Conservation (phyloP, 1,140 invertebrate genomes). For the Gryon sp. region DNA sequence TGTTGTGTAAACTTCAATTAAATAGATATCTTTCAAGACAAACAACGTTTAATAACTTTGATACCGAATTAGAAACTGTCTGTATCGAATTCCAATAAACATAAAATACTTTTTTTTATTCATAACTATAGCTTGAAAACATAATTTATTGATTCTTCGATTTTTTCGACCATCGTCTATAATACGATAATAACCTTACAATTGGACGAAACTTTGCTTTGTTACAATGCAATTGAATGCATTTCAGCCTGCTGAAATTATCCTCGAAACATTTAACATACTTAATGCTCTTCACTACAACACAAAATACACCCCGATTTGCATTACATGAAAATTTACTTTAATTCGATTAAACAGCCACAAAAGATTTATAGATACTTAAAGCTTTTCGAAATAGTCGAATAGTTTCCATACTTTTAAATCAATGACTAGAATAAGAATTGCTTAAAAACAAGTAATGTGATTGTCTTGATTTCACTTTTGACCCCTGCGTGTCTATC, state of each 20-base stretch:
- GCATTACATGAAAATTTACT: slow-evolving; percentile 27
- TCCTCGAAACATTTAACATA: slow-evolving; percentile 28
- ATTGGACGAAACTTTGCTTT: slow-evolving; percentile 43
- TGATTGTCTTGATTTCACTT: slow-evolving; percentile 2
- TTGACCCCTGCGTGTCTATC: background rate
- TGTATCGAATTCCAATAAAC: slow-evolving; percentile 12
- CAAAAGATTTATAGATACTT: background rate
- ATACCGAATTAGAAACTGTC: too few relatives aligned
- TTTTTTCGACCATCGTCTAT: slow-evolving; percentile 8
- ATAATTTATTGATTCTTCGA: slow-evolving; percentile 24
- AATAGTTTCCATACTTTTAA: background rate
- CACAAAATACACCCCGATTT: slow-evolving; percentile 8
- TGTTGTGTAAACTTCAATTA: too few relatives aligned
- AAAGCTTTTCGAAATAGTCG: background rate
- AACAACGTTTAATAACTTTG: too few relatives aligned
- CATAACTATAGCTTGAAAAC: slow-evolving; percentile 1
- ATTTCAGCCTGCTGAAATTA: slow-evolving; percentile 20
- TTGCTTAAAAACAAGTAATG: background rate
- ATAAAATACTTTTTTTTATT: background rate
- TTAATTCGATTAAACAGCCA: slow-evolving; percentile 15
- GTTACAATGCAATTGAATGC: slow-evolving; percentile 32
- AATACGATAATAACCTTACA: slow-evolving; percentile 35
- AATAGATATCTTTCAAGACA: too few relatives aligned
- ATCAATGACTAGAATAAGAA: background rate
- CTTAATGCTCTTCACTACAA: slow-evolving; percentile 6